Evolutionary conservation across 2,888 invertebrate genomes (phyloP).

Genomic region (Aethes cnicana): DNA sequence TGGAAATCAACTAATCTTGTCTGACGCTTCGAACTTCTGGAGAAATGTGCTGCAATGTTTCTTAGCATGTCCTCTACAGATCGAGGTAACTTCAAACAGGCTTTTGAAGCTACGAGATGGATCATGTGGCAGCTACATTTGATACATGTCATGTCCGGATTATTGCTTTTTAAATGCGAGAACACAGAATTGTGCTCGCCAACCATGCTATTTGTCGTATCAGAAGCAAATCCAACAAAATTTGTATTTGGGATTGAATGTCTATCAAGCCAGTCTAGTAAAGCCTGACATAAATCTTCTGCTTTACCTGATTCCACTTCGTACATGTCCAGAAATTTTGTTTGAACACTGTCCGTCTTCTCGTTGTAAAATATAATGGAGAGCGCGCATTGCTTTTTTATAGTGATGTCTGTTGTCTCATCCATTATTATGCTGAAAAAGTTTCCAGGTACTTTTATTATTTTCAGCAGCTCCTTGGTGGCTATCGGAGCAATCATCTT

Average conservation of each 20-base stretch:
- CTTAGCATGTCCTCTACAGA: constrained; percentile 44
- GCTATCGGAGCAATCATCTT: constrained; percentile 31
- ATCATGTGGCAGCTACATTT: constrained; percentile 51
- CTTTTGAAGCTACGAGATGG: constrained; percentile 46
- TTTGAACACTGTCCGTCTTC: constrained; percentile 21
- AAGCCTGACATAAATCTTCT: constrained; percentile 27
- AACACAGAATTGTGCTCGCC: constrained; percentile 46
- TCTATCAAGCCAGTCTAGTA: constrained; percentile 32
- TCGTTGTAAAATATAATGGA: constrained; percentile 31
- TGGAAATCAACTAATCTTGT: constrained; percentile 26
- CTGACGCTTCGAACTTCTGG: constrained; percentile 28
- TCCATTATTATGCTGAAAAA: constrained; percentile 33
- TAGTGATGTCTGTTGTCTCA: constrained; percentile 33
- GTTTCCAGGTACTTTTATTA: background rate
- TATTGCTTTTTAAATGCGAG: constrained; percentile 38
- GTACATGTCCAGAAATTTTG: constrained; percentile 33
- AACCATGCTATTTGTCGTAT: constrained; percentile 49
- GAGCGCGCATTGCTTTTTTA: constrained; percentile 36
- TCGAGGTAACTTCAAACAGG: constrained; percentile 45
- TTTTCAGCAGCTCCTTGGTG: constrained; percentile 29
- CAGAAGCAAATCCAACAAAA: constrained; percentile 46
- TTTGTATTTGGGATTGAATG: constrained; percentile 39
- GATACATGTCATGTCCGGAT: constrained; percentile 43
- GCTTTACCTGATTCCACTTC: constrained; percentile 35
- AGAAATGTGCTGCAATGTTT: constrained; percentile 35